Conservation (phyloP, 1,140 invertebrate genomes). For the Eumeta japonica region DNA sequence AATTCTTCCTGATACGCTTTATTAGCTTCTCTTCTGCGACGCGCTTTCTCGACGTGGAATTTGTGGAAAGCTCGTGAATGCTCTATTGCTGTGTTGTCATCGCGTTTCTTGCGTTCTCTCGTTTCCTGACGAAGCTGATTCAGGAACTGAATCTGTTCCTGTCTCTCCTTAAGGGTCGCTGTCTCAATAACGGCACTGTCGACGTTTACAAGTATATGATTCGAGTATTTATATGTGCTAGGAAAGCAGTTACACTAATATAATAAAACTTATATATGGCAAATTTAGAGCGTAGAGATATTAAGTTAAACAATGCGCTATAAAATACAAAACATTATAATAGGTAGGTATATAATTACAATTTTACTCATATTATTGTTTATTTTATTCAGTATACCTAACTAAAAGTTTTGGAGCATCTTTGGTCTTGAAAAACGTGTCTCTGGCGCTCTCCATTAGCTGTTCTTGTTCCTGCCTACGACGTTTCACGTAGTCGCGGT, state of each 20-base stretch:
- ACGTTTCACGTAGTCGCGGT: constrained; percentile 35
- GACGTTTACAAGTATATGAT: too few relatives aligned
- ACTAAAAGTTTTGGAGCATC: constrained; percentile 45
- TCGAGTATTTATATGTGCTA: too few relatives aligned
- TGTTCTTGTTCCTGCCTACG: constrained; percentile 33
- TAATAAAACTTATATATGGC: too few relatives aligned
- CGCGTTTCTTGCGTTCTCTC: constrained; percentile 26
- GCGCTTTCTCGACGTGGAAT: constrained; percentile 20
- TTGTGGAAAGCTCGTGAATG: constrained; percentile 41
- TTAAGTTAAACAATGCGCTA: too few relatives aligned
- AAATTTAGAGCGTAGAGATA: too few relatives aligned
- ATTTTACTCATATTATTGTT: neutral
- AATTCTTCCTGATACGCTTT: constrained; percentile 40
- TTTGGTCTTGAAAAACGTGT: constrained; percentile 48
- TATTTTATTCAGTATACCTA: constrained; percentile 19
- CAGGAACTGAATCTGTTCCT: constrained; percentile 43
- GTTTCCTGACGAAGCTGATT: constrained; percentile 21
- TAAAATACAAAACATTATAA: too few relatives aligned
- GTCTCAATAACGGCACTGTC: constrained; percentile 50
- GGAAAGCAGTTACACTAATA: too few relatives aligned
- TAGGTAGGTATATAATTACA: constrained; percentile 2
- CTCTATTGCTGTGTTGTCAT: constrained; percentile 32
- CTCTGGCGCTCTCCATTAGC: constrained; percentile 40
- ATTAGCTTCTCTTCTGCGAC: constrained; percentile 30
- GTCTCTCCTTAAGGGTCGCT: constrained; percentile 39